Evolutionary conservation across 2,797 vertebrate species (phyloP), one percentile per base, ranked within the genome.

Genomic region (Aratinga solstitialis): DNA sequence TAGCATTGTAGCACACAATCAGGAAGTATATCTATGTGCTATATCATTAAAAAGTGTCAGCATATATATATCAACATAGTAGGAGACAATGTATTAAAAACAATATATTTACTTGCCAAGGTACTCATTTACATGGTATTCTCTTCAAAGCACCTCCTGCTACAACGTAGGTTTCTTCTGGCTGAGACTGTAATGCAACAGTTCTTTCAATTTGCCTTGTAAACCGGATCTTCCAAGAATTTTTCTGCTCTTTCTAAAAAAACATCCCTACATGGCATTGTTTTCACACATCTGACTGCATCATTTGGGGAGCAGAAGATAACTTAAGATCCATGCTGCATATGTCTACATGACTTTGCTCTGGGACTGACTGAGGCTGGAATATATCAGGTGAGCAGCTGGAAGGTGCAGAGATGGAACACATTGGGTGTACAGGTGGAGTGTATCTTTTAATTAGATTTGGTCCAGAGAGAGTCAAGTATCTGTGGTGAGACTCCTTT

Each of bases 301-400:
- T 17, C 10, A 29, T 8, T 24, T 15, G 1, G 3, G 74, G 20
- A 75, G 3, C 16, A 83, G 14, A 45, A 20, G 2, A 5, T 2
- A 21, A 18, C 22, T 26, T 27, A 32, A 9, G 4, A 23, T 5
- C 2, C 20, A 48, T 30, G 10, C 19, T 40, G 3, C 3, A 5
- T 2, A 1, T 18, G 1, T 7, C 18, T 32, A 4, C 10, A 4
- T 10, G 2, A 5, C 3, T 40, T 26, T 38, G 7, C n/a, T 59
- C 27, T 11, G 3, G 9, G 13, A 0, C 22, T 34, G 20, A 13
- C 38, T 83, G 36, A 38, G 47, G 30, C 24, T 61, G 65, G 38
- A 81, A 43, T 34, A 13, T 17, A 66, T 34, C 36, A 75, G 16
- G 12, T 11, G 34, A 65, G 50, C 59, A 75, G 65, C 36, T 85